Evolutionary conservation across 30 jellyfish, hydroid and myxozoan species (phyloP).

Genomic region (Turritopsis rubra): DNA sequence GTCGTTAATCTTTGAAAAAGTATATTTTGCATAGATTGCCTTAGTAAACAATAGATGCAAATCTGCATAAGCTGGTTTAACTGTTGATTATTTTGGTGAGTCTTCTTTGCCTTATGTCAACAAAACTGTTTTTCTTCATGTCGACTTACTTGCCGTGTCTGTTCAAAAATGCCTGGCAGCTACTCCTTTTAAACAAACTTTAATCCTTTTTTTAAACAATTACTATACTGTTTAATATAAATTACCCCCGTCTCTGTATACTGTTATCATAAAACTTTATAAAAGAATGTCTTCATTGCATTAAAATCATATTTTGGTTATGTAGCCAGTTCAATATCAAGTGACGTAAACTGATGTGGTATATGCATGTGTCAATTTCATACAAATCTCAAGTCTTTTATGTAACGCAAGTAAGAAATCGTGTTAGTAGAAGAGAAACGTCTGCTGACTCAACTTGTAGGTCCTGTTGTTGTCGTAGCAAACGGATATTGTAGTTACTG

Average conservation of each 20-base stretch:
- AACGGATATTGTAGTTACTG: background rate
- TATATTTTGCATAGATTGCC: background rate
- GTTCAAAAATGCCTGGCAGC: background rate
- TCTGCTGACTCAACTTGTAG: background rate
- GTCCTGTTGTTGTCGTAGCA: background rate
- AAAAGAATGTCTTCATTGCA: background rate
- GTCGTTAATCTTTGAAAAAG: background rate
- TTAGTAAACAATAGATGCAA: background rate
- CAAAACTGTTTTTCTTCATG: background rate
- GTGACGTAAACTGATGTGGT: background rate
- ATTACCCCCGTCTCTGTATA: background rate
- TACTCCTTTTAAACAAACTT: background rate
- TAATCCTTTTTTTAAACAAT: background rate
- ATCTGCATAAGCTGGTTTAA: background rate
- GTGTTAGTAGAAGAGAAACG: background rate
- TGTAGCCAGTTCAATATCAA: background rate
- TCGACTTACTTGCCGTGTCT: background rate
- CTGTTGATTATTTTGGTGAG: background rate
- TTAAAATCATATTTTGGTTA: background rate
- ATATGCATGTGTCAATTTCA: background rate
- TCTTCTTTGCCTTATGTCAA: background rate
- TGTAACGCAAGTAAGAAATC: background rate
- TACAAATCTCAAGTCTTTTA: background rate
- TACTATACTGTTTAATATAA: background rate
- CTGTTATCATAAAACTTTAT: background rate